Evolutionary conservation across 2,888 invertebrate genomes (phyloP), one percentile per base, ranked within the genome.

Genomic region (Aphodius sticticus): DNA sequence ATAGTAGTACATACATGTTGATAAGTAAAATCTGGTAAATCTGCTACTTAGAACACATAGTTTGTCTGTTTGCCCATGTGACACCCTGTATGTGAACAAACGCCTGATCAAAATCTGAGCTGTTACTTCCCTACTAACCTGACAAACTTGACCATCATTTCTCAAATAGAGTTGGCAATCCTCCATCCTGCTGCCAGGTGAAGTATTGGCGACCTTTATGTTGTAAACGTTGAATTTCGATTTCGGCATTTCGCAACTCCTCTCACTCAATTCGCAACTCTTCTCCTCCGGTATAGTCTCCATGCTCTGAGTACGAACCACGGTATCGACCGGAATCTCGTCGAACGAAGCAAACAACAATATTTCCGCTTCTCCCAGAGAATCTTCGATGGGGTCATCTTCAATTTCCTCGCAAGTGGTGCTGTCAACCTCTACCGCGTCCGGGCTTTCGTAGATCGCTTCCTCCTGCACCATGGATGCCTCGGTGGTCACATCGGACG

Each of bases 201-300:
- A 12, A 53, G 53, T 53, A 5, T 53, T 53, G 1, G 53, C 12
- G 9, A 53, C 53, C 12, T 53, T 53, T 9, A 53, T 12, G 4
- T 12, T 12, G 12, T 53, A 53, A 53, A 53, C 6, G 7, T 53
- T 12, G 6, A 53, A 53, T 9, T 53, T 53, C 26, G 26, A 26
- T 26, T 26, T 26, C 2, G 26, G 26, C 26, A 26, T 26, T 26
- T 26, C 26, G 26, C 26, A 26, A 26, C 70, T 70, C 26, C 26
- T 26, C 15, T 15, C 26, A 5, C 26, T 70, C 26, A 70, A 70
- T 70, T 70, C 70, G 70, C 70, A 16, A 70, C 70, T 70, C 15
- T 26, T 15, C 26, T 70, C 70, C 26, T 70, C 70, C 9, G 15
- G 70, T 12, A 70, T 70, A 6, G 70, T 70, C 15, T 70, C 70